These are phyloP conservation scores for Rhinoraja longicauda DNA, from an alignment of 2,797 vertebrate genomes.

Conservation along the genomic window DNA sequence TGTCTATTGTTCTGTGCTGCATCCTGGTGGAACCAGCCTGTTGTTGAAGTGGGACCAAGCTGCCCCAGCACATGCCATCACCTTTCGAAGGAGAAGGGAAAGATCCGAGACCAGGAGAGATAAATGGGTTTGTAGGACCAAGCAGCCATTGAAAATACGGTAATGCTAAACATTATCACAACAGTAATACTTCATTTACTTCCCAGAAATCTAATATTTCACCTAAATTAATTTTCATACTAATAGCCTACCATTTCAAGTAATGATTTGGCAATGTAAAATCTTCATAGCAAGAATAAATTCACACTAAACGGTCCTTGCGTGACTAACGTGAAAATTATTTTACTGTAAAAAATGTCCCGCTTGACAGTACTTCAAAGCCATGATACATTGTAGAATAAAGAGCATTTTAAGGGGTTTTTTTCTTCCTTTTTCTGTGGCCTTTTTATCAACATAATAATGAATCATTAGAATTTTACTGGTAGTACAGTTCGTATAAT, in stretches of 20 bases:
- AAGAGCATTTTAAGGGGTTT: background rate
- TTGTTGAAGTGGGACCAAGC: too few relatives aligned
- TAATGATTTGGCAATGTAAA: slow-evolving; percentile 1
- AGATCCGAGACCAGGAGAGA: background rate
- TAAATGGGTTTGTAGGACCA: background rate
- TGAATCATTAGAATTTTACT: slow-evolving; percentile 5
- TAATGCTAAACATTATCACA: background rate
- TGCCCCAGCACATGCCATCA: background rate
- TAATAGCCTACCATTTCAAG: background rate
- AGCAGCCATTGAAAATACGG: background rate
- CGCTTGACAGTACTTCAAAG: background rate
- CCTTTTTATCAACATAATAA: slow-evolving; percentile 23
- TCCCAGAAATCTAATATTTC: background rate
- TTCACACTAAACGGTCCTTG: slow-evolving; percentile 10
- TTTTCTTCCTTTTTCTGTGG: background rate
- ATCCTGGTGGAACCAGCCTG: too few relatives aligned
- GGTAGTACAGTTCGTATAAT: background rate
- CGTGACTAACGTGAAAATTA: slow-evolving; percentile 22
- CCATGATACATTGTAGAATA: slow-evolving; percentile 4
- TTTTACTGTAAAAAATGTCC: slow-evolving; percentile 29
- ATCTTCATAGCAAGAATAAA: slow-evolving; percentile 9
- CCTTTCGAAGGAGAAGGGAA: background rate
- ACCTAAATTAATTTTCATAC: background rate
- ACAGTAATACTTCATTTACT: too few relatives aligned
- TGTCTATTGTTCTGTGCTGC: too few relatives aligned